phyloP scores from a whole-genome alignment of 2,113 vertebrate species.

The Phyllopteryx taeniolatus region DNA sequence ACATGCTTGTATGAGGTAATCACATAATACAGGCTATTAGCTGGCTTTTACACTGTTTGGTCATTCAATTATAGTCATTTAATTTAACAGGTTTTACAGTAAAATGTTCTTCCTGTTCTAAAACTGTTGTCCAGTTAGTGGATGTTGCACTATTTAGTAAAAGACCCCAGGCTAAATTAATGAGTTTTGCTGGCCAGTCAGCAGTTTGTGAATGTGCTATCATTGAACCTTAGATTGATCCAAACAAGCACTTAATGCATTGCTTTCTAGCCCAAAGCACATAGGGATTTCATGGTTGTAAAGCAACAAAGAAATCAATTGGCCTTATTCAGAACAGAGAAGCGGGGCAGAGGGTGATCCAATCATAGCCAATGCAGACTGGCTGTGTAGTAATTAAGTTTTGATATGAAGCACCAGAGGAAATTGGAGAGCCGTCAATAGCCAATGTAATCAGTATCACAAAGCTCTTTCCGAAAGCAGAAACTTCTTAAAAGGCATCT shows the following conservation, averaged over 20 bases:
- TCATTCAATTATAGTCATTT: not conserved
- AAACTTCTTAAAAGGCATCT: conserved; percentile 41
- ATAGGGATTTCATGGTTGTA: conserved; percentile 36
- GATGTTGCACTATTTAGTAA: conserved; percentile 25
- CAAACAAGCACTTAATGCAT: conserved; percentile 78
- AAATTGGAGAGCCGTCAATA: conserved; percentile 54
- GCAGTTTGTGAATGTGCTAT: conserved; percentile 74
- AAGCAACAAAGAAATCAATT: conserved; percentile 61
- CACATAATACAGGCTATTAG: not conserved
- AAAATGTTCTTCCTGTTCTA: conserved; percentile 8
- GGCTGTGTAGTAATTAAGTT: conserved; percentile 56
- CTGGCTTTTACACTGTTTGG: not conserved
- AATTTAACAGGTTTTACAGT: not conserved
- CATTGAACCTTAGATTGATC: conserved; percentile 76
- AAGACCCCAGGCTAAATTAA: conserved; percentile 60
- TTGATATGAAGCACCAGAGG: conserved; percentile 45
- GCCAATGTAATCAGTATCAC: conserved; percentile 62
- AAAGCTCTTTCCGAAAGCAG: conserved; percentile 22
- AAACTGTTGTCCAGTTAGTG: not conserved
- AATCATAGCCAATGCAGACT: conserved; percentile 44
- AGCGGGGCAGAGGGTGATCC: conserved; percentile 27
- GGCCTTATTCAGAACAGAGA: conserved; percentile 34
- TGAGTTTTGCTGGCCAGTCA: conserved; percentile 68
- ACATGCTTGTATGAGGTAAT: not conserved
- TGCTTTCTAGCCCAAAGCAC: conserved; percentile 58